A percentile compares a stretch with the other conserved stretches of the same genome.
Conservation (phyloP, 2,888 invertebrate genomes). For the Cerastis leucographa region DNA sequence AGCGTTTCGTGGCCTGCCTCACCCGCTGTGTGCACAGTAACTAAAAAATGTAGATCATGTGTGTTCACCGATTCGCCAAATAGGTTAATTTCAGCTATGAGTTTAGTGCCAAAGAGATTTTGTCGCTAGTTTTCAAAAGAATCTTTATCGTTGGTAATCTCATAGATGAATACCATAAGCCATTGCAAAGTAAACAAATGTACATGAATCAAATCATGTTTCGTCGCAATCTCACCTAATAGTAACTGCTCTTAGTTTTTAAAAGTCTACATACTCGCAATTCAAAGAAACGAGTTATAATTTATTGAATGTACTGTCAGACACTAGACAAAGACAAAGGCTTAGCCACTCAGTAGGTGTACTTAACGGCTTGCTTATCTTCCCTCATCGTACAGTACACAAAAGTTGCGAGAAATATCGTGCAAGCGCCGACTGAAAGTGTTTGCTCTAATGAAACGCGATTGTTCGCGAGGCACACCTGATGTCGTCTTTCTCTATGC, state of each 20-base stretch:
- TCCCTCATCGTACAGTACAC: slow-evolving; percentile 26
- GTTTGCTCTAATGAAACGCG: slow-evolving; percentile 72
- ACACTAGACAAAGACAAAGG: slow-evolving; percentile 15
- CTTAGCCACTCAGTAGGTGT: slow-evolving; percentile 43
- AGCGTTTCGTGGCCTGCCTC: too few relatives aligned
- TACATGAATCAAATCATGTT: neutral
- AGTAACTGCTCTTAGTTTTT: neutral
- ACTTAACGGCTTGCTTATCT: slow-evolving; percentile 17
- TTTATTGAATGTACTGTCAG: slow-evolving; percentile 1
- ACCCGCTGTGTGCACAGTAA: too few relatives aligned
- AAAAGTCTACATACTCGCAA: neutral
- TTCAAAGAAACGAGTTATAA: neutral
- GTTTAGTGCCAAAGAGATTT: too few relatives aligned
- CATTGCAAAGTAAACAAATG: neutral
- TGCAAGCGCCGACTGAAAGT: slow-evolving; percentile 54
- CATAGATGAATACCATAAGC: neutral
- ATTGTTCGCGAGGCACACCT: slow-evolving; percentile 74
- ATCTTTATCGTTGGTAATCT: neutral
- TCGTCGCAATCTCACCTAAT: neutral
- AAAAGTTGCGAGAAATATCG: slow-evolving; percentile 36
- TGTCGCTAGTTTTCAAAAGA: neutral
- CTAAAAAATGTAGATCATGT: neutral
- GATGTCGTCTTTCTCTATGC: slow-evolving; percentile 66
- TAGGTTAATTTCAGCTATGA: neutral
- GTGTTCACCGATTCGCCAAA: neutral